phyloP scores from a whole-genome alignment of 2,797 vertebrate species.

The Xenops minutus region DNA sequence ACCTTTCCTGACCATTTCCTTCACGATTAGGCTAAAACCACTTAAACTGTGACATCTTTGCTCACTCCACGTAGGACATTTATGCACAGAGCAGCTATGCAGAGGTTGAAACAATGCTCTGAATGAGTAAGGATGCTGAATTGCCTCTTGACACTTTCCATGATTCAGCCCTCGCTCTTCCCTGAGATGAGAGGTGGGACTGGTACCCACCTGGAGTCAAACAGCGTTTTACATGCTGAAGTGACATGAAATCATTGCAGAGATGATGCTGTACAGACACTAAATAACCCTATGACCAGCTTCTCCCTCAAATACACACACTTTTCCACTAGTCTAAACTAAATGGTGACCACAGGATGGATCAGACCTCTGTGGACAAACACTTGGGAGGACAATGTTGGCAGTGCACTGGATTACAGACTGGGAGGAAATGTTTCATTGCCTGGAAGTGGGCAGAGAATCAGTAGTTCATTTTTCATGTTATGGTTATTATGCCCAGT shows the following conservation, averaged over 20 bases:
- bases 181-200: neutral
- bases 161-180: neutral
- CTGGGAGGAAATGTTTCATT: constrained; percentile 31
- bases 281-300: neutral
- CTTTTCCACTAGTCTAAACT: neutral
- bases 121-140: constrained; percentile 13
- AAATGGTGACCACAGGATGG: neutral
- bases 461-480: constrained; percentile 50
- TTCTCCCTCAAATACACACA: neutral
- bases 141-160: neutral
- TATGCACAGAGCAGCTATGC: neutral
- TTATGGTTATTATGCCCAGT: constrained; percentile 31
- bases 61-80: neutral
- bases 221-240: neutral
- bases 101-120: neutral
- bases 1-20: neutral
- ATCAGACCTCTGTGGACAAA: neutral
- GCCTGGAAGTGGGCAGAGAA: constrained; percentile 34
- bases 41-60: neutral
- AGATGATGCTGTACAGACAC: neutral
- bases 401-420: neutral
- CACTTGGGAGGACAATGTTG: neutral
- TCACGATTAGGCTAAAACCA: neutral
- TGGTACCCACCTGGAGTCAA: neutral
- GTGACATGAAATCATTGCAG: neutral